phyloP scores from a whole-genome alignment of 2,113 vertebrate species.

The Scomber scombrus region DNA sequence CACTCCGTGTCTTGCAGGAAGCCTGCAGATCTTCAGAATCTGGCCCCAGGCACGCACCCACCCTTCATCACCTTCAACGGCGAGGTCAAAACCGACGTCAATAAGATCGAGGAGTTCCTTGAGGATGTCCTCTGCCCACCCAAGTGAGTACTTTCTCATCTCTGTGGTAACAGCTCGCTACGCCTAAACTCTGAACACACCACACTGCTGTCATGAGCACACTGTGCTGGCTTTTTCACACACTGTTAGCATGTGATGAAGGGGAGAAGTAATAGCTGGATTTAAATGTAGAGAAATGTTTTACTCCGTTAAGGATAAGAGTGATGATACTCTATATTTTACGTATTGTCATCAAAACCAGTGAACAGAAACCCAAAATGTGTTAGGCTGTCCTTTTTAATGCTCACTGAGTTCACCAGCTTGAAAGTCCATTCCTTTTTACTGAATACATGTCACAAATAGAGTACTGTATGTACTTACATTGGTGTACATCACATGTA shows the following conservation, averaged over 20 bases:
- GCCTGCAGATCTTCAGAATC: slow-evolving; percentile 97
- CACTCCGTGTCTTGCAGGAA: slow-evolving; percentile 86
- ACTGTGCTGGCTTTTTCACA: neutral
- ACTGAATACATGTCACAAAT: too few species aligned
- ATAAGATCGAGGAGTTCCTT: slow-evolving; percentile 99
- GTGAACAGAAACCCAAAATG: too few species aligned
- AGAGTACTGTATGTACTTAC: too few species aligned
- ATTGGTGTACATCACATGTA: too few species aligned
- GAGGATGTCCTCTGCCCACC: slow-evolving; percentile 96
- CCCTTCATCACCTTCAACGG: slow-evolving; percentile 98
- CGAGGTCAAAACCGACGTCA: slow-evolving; percentile 98
- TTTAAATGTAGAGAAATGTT: neutral
- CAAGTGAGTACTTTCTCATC: slow-evolving; percentile 87
- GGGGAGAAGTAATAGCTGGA: neutral
- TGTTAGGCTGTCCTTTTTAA: too few species aligned
- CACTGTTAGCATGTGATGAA: neutral
- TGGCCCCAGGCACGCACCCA: slow-evolving; percentile 97
- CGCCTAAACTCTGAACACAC: neutral
- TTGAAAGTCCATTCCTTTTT: too few species aligned
- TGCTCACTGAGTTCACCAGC: too few species aligned
- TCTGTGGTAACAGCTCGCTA: neutral
- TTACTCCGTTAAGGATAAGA: neutral
- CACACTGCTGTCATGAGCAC: neutral
- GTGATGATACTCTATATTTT: too few species aligned
- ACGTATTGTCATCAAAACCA: too few species aligned